phyloP scores from a whole-genome alignment of 2,797 vertebrate species.

The Sebastes hopkinsi region DNA sequence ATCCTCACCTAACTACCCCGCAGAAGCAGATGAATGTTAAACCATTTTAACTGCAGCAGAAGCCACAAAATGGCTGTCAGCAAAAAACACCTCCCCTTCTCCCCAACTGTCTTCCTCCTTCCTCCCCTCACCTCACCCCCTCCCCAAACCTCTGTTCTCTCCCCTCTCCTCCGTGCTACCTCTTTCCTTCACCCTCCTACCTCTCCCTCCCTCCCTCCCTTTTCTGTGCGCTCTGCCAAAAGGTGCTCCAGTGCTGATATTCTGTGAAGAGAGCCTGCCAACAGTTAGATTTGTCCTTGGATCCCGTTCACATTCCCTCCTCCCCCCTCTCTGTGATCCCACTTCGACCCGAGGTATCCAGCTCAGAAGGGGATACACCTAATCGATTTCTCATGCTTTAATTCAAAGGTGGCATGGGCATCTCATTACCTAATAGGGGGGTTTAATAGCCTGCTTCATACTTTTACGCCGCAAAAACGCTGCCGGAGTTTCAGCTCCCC shows the following conservation, averaged over 20 bases:
- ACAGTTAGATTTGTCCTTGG: conserved; percentile 87
- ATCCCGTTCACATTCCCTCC: conserved; percentile 72
- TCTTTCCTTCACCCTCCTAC: conserved; percentile 62
- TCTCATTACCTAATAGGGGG: conserved; percentile 64
- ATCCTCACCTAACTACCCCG: conserved; percentile 69
- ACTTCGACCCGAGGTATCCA: conserved; percentile 71
- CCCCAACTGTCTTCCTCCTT: conserved; percentile 74
- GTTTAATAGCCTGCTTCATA: conserved; percentile 55
- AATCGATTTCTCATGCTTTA: conserved; percentile 76
- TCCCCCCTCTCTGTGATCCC: conserved; percentile 65
- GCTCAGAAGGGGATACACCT: conserved; percentile 69
- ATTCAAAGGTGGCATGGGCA: conserved; percentile 72
- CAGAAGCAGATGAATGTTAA: conserved; percentile 79
- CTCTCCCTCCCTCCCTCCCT: conserved; percentile 35
- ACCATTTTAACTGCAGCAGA: conserved; percentile 81
- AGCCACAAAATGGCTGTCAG: conserved; percentile 86
- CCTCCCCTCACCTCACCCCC: conserved; percentile 56
- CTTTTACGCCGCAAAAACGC: conserved; percentile 47
- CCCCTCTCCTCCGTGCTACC: conserved; percentile 64
- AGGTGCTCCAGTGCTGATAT: conserved; percentile 85
- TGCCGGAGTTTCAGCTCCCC: conserved; percentile 35
- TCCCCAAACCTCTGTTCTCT: conserved; percentile 68
- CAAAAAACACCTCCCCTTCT: conserved; percentile 78
- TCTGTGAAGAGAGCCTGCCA: conserved; percentile 83
- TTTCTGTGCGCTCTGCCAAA: conserved; percentile 79